These are phyloP conservation scores for Lampris megalopsis DNA, from an alignment of 2,113 vertebrate species.

Conservation along the genomic window DNA sequence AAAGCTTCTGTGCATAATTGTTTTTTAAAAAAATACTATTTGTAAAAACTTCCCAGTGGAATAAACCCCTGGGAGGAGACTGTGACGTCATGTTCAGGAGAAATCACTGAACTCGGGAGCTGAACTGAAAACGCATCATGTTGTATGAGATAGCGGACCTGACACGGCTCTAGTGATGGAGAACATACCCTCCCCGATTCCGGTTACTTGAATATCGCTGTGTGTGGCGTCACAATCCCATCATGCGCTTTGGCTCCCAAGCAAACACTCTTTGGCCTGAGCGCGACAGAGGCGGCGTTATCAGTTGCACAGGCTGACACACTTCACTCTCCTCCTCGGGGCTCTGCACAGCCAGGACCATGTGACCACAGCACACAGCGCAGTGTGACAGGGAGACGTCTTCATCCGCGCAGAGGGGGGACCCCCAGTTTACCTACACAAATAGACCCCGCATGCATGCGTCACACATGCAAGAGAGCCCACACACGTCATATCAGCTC, in stretches of 20 bases:
- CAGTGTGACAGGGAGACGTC: conserved; percentile 65
- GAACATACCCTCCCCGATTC: conserved; percentile 35
- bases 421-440: conserved; percentile 12
- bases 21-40: neutral
- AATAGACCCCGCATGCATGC: conserved; percentile 12
- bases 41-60: conserved; percentile 13
- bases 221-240: conserved; percentile 64
- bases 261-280: conserved; percentile 75
- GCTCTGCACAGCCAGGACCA: conserved; percentile 61
- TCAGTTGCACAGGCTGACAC: conserved; percentile 79
- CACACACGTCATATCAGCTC: too few species aligned
- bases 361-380: conserved; percentile 62
- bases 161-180: conserved; percentile 60
- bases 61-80: conserved; percentile 22
- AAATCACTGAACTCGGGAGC: conserved; percentile 25
- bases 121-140: conserved; percentile 49
- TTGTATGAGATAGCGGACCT: conserved; percentile 43
- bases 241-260: conserved; percentile 55
- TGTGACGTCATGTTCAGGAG: conserved; percentile 24
- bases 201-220: conserved; percentile 56
- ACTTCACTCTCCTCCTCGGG: conserved; percentile 70
- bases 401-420: conserved; percentile 38
- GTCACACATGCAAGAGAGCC: too few species aligned
- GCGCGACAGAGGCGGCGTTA: conserved; percentile 78
- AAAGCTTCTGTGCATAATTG: conserved; percentile 46